A percentile compares a stretch with the other conserved stretches of the same genome.
Evolutionary conservation across 2,797 vertebrate species (phyloP).

Genomic region (Diceros bicornis): DNA sequence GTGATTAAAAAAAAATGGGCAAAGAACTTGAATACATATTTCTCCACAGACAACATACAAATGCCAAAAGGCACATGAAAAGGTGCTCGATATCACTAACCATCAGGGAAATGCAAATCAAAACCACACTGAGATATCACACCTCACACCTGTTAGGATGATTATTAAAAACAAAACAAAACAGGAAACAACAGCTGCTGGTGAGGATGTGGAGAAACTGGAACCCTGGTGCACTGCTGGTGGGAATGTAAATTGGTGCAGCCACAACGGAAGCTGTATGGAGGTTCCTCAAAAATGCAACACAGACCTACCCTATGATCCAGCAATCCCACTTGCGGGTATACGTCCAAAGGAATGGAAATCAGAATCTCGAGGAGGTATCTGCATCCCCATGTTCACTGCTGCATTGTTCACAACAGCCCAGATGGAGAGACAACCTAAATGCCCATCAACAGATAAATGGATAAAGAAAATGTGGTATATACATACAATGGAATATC

Average conservation of each 20-base stretch:
- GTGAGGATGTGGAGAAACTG: neutral
- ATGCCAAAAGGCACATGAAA: neutral
- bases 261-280: accelerated
- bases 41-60: neutral
- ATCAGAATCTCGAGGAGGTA: neutral
- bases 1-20: neutral
- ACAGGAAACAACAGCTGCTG: too few relatives aligned
- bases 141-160: accelerated
- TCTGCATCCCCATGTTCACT: neutral
- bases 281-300: neutral
- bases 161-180: neutral
- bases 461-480: too few relatives aligned
- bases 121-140: accelerated
- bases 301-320: accelerated
- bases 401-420: neutral
- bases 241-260: accelerated
- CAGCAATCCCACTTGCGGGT: neutral
- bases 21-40: neutral
- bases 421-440: neutral
- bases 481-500: neutral
- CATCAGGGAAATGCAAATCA: too few relatives aligned
- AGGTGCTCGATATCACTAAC: accelerated
- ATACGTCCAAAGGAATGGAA: neutral
- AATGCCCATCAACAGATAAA: neutral
- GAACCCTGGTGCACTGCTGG: accelerated